phyloP scores from a whole-genome alignment of 2,888 invertebrate genomes.

The Cryptocephalus moraei region DNA sequence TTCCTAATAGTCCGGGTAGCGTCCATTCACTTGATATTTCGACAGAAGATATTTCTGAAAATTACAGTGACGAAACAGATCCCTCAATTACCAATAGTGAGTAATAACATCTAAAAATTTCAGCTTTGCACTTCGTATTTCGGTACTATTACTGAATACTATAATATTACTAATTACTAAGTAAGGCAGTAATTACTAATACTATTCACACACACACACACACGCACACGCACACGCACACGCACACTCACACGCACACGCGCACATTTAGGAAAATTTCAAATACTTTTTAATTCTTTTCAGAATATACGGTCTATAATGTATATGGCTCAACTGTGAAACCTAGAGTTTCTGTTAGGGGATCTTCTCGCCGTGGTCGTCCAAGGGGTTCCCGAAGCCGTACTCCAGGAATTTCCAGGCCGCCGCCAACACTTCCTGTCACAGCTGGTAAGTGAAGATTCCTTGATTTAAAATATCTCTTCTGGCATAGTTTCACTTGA shows the following conservation, averaged over 20 bases:
- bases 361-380: slow-evolving; percentile 59
- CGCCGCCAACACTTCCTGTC: too few species aligned
- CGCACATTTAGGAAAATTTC: too few species aligned
- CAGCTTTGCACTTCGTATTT: too few species aligned
- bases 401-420: slow-evolving; percentile 35
- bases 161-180: too few species aligned
- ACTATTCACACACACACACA: too few species aligned
- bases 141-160: too few species aligned
- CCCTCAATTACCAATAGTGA: slow-evolving; percentile 31
- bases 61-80: slow-evolving; percentile 31
- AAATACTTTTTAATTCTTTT: slow-evolving; percentile 8
- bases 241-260: too few species aligned
- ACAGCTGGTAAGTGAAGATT: too few species aligned
- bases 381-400: slow-evolving; percentile 52
- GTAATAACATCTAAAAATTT: slow-evolving; percentile 7
- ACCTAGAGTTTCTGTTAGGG: slow-evolving; percentile 39
- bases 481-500: too few species aligned
- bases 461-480: too few species aligned
- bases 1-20: slow-evolving; percentile 41
- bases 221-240: too few species aligned
- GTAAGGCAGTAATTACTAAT: too few species aligned
- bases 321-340: slow-evolving; percentile 35
- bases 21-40: slow-evolving; percentile 28
- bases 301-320: slow-evolving; percentile 33
- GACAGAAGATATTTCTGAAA: slow-evolving; percentile 27